Conservation (phyloP, 2,113 vertebrate genomes). For the Nematolebias whitei region DNA sequence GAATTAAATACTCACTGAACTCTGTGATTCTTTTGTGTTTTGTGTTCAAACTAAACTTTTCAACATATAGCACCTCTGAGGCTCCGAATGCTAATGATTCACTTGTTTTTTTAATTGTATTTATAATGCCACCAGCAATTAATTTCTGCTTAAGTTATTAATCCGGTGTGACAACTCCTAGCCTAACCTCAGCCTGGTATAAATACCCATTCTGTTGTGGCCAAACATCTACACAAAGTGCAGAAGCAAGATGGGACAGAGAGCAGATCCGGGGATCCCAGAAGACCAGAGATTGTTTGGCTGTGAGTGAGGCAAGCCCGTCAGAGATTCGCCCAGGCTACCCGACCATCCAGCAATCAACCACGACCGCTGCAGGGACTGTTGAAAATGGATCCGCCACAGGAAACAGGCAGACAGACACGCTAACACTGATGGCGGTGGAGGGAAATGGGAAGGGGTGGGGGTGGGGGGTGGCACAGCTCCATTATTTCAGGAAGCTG, state of each 20-base stretch:
- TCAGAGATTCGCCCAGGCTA: constrained; percentile 45
- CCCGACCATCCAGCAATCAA: constrained; percentile 52
- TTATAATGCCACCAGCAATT: not conserved
- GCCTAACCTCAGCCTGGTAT: constrained; percentile 33
- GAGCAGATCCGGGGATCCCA: constrained; percentile 32
- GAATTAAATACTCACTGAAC: constrained; percentile 79
- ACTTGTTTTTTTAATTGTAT: constrained; percentile 3
- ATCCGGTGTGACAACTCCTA: constrained; percentile 8
- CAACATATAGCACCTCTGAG: no score
- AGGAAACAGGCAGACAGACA: constrained; percentile 75
- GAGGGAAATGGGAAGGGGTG: constrained; percentile 33
- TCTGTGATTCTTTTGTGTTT: constrained; percentile 68
- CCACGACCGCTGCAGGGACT: constrained; percentile 51
- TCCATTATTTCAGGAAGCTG: constrained; percentile 79
- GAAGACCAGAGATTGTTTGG: constrained; percentile 43
- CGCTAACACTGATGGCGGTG: constrained; percentile 52
- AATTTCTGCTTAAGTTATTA: constrained; percentile 35
- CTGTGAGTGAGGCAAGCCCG: constrained; percentile 27
- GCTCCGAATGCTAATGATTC: no score
- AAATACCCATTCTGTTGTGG: constrained; percentile 18
- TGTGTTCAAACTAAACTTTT: no score
- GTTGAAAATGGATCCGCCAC: constrained; percentile 78
- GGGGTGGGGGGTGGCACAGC: constrained; percentile 44
- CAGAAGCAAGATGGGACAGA: constrained; percentile 40
- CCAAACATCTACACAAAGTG: constrained; percentile 11